Percentiles rank a stretch among this genome's conserved stretches.
Conservation (phyloP, 2,797 vertebrate species). For the Mycteria americana region DNA sequence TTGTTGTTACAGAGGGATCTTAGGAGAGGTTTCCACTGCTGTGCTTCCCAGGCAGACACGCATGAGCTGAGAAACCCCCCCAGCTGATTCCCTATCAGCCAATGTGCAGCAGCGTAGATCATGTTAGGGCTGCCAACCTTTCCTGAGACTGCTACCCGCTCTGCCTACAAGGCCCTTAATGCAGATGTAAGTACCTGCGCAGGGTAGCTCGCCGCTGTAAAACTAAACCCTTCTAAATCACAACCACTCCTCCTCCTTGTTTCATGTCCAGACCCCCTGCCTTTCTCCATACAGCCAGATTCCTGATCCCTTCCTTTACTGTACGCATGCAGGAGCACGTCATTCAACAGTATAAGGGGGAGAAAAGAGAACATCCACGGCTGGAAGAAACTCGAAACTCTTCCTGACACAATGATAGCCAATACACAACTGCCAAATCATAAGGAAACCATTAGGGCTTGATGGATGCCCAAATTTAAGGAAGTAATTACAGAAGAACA, state of each 20-base stretch:
- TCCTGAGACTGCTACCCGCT: background rate
- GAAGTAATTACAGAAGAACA: constrained; percentile 66
- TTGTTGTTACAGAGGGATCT: background rate
- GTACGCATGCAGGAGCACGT: rapidly evolving
- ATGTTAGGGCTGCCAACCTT: background rate
- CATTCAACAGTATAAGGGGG: background rate
- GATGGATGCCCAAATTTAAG: constrained; percentile 59
- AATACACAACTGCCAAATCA: background rate
- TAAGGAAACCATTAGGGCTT: constrained; percentile 54
- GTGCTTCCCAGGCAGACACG: background rate
- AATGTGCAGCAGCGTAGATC: background rate
- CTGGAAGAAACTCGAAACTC: background rate
- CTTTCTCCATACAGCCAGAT: background rate
- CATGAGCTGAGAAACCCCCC: background rate
- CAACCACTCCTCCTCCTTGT: background rate
- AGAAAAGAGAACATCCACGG: background rate
- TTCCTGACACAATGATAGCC: background rate
- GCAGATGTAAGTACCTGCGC: background rate
- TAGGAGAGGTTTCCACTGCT: background rate
- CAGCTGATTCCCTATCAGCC: background rate
- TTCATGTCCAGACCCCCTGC: background rate
- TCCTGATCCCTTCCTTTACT: background rate
- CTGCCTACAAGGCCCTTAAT: background rate
- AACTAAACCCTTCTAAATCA: background rate
- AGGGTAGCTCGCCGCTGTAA: background rate